phyloP scores from a whole-genome alignment of 2,888 invertebrate species.

The Coelopa pilipes region DNA sequence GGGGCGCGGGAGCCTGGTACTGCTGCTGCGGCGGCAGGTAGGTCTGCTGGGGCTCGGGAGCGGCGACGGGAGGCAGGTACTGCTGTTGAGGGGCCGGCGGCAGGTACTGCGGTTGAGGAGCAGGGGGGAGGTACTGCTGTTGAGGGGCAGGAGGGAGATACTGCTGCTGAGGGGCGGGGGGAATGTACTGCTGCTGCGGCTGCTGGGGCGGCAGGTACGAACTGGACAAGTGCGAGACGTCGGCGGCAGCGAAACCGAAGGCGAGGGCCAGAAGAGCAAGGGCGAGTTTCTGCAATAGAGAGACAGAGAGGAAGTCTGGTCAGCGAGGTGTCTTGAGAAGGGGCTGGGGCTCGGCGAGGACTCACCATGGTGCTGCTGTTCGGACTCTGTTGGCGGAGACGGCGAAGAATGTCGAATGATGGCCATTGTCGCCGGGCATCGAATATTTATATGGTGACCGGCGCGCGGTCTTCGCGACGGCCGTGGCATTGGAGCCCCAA shows the following conservation, averaged over 20 bases:
- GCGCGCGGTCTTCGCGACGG: no score
- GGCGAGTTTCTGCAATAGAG: not conserved
- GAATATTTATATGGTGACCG: no score
- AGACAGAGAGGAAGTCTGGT: not conserved
- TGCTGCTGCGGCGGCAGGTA: slow-evolving; percentile 23
- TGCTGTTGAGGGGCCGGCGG: not conserved
- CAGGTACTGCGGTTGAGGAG: not conserved
- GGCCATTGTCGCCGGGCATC: no score
- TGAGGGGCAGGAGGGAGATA: slow-evolving; percentile 10
- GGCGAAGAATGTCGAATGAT: no score
- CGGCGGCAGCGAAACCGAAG: slow-evolving; percentile 32
- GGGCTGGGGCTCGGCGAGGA: no score
- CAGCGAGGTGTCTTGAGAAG: no score
- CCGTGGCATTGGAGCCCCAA: no score
- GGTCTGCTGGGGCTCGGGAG: not conserved
- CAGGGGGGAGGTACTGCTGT: slow-evolving; percentile 8
- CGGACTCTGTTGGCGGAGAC: no score
- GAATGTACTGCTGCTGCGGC: not conserved
- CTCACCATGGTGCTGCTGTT: no score
- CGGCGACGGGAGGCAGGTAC: slow-evolving; percentile 4
- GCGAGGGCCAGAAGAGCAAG: not conserved
- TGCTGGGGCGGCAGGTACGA: slow-evolving; percentile 17
- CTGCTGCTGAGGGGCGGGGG: not conserved
- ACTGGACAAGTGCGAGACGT: slow-evolving; percentile 41
- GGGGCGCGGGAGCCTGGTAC: slow-evolving; percentile 15